Base-by-base conservation (phyloP, 2,113 vertebrate genomes). In the Pipa parva region DNA sequence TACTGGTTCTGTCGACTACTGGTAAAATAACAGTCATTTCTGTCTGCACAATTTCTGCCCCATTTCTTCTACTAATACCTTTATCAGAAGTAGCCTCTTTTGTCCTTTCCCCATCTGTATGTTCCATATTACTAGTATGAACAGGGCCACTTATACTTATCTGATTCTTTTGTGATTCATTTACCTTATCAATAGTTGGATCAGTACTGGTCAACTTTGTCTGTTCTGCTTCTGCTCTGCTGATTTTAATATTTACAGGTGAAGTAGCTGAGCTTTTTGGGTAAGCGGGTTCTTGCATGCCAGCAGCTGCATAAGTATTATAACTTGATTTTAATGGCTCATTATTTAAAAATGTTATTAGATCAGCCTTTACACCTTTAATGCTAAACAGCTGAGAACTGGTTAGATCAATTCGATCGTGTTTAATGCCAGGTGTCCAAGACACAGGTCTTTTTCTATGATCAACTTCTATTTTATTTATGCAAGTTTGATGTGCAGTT, bases 171-270 rank as follows among this genome's bases (percentile, higher is more conserved):
- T 27, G 56, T 27, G 48, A 15, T 7, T 13, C 65, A 27, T 1
- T 26, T 20, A 39, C 5, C 11, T 24, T 37, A 18, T 39, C 60
- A 20, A 28, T 49, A 27, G 25, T 36, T 21, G 21, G 25, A 24
- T 28, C 11, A n/a, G 56, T 27, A 11, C 17, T 51, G 20, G 65
- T 28, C 57, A 36, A 17, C 15, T 17, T 18, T 42, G 46, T 29
- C 36, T 50, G 65, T 37, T 39, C 33, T 20, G 24, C 52, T 27
- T 59, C 65, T 15, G 11, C 56, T 42, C 59, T 68, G 15, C 22
- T 51, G 24, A 68, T 31, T 21, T 68, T 31, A 15, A 39, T 51
- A 59, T 58, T 68, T 37, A 60, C 18, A 12, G 56, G 56, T 11
- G 56, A 26, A 20, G 45, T 13, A 10, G 58, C 0, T 26, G 21